A percentile compares a stretch with the other conserved stretches of the same genome.
Conservation (phyloP, 2,797 vertebrate genomes). For the Okamejei kenojei region DNA sequence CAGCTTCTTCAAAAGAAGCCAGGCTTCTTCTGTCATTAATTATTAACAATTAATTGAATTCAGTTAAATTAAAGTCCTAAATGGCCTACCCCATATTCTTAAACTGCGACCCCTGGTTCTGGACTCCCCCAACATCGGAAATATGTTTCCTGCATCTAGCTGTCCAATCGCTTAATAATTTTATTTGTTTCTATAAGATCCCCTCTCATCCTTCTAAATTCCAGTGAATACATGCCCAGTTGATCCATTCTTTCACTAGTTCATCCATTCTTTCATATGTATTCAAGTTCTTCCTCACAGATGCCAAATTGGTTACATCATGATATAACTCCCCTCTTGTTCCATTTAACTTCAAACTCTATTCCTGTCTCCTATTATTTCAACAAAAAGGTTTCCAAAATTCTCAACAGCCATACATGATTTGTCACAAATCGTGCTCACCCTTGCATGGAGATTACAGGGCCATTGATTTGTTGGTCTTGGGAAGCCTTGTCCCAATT, state of each 20-base stretch:
- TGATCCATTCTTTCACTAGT: too few species aligned
- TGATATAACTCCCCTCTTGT: neutral
- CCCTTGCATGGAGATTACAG: neutral
- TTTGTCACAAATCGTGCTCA: neutral
- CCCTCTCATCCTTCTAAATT: too few species aligned
- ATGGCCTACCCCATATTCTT: too few species aligned
- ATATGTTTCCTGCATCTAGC: too few species aligned
- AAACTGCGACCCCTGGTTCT: too few species aligned
- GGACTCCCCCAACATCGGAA: too few species aligned
- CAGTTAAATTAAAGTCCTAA: neutral
- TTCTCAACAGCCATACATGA: neutral
- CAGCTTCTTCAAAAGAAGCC: neutral
- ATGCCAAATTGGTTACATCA: too few species aligned
- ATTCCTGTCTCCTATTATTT: neutral
- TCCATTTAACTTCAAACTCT: neutral
- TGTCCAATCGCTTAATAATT: too few species aligned
- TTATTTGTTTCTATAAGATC: too few species aligned
- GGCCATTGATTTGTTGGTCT: neutral
- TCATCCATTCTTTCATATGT: too few species aligned
- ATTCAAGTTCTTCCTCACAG: neutral
- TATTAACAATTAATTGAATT: conserved; percentile 30
- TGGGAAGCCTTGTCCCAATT: neutral
- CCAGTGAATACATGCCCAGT: too few species aligned
- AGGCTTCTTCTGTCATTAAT: neutral
- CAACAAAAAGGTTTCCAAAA: neutral